Evolutionary conservation across 2,797 vertebrate genomes (phyloP).

Genomic region (Botia kubotai): DNA sequence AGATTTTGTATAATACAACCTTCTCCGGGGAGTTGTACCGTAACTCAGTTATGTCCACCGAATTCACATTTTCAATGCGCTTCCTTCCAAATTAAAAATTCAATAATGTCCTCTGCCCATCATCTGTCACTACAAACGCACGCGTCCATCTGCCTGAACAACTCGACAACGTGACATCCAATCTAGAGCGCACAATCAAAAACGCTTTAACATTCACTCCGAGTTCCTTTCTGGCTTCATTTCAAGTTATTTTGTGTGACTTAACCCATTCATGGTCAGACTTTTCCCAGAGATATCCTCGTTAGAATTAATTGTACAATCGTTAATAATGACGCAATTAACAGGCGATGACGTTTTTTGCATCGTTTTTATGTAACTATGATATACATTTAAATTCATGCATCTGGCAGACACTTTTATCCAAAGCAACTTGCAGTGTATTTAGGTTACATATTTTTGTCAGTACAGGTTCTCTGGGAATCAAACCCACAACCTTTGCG

Average conservation of each 20-base stretch:
- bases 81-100: slow-evolving; percentile 46
- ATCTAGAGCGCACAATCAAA: slow-evolving; percentile 12
- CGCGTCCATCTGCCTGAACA: slow-evolving; percentile 37
- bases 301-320: not conserved
- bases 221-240: not conserved
- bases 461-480: too few relatives aligned
- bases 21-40: not conserved
- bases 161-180: slow-evolving; percentile 19
- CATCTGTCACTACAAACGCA: slow-evolving; percentile 45
- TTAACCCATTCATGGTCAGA: not conserved
- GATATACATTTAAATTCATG: too few relatives aligned
- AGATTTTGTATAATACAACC: not conserved
- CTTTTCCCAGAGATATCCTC: not conserved
- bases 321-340: not conserved
- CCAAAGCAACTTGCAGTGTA: too few relatives aligned
- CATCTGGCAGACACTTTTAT: too few relatives aligned
- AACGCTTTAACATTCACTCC: slow-evolving; percentile 4
- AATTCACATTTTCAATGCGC: slow-evolving; percentile 30
- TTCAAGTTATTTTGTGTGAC: not conserved
- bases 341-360: not conserved
- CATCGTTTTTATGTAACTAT: not conserved
- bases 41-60: not conserved
- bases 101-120: slow-evolving; percentile 20
- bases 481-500: too few relatives aligned
- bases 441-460: too few relatives aligned